These are phyloP conservation scores for Sander lucioperca DNA, from an alignment of 2,113 vertebrate species.

Conservation along the genomic window DNA sequence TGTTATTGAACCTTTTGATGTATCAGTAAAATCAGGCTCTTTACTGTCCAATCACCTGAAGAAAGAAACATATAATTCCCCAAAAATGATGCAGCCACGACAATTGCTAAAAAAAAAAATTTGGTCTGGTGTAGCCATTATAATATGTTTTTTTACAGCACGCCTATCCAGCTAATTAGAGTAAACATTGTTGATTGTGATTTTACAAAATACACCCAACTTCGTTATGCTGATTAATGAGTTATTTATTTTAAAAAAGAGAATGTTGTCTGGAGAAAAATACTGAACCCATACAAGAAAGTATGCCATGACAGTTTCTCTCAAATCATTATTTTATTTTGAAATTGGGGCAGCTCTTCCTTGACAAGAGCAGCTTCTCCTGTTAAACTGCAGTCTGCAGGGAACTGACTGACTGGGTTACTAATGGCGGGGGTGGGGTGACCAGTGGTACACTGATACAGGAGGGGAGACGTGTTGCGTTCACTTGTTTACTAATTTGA, in stretches of 20 bases:
- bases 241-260: too few relatives aligned
- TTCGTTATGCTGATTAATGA: neutral
- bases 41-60: neutral
- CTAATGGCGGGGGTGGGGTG: neutral
- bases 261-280: too few relatives aligned
- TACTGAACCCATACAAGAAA: too few relatives aligned
- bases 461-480: slow-evolving; percentile 20
- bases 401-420: neutral
- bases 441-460: slow-evolving; percentile 29
- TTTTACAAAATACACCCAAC: neutral
- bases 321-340: neutral
- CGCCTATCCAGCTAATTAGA: neutral
- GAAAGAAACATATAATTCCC: neutral
- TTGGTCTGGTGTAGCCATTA: neutral
- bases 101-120: too few relatives aligned
- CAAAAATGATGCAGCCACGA: neutral
- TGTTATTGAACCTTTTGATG: neutral
- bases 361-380: neutral
- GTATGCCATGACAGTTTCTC: too few relatives aligned
- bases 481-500: slow-evolving; percentile 61
- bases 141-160: neutral
- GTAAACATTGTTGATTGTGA: neutral
- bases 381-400: neutral
- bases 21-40: neutral
- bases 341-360: neutral